Evolutionary conservation across 1,140 invertebrate genomes (phyloP).

Genomic region (Harpegnathos saltator): DNA sequence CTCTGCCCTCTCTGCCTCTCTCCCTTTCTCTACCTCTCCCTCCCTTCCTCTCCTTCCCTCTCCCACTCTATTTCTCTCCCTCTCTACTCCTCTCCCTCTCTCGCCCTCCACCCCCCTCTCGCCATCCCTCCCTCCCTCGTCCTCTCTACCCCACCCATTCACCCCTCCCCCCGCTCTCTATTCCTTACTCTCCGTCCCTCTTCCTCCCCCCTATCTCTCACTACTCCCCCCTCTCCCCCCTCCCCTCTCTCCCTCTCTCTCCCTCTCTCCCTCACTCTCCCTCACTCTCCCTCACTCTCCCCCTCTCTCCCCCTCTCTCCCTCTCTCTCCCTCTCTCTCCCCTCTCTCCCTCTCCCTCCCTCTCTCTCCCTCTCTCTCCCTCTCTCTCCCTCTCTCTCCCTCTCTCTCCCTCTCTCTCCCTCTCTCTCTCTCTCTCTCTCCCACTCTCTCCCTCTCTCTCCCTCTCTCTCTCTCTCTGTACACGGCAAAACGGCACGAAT

Average conservation of each 20-base stretch:
- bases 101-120: conserved; percentile 63
- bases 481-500: conserved; percentile 34
- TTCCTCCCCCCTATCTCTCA: conserved; percentile 61
- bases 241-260: conserved; percentile 60
- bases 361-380: conserved; percentile 62
- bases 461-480: conserved; percentile 23
- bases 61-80: conserved; percentile 12
- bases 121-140: conserved; percentile 56
- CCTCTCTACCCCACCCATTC: conserved; percentile 56
- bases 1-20: not conserved
- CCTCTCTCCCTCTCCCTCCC: conserved; percentile 54
- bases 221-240: conserved; percentile 58
- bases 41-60: conserved; percentile 17
- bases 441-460: too few relatives aligned
- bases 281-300: conserved; percentile 60
- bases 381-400: conserved; percentile 62
- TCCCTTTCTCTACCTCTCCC: not conserved
- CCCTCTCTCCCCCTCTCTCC: conserved; percentile 58
- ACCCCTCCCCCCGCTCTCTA: too few relatives aligned
- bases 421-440: conserved; percentile 63
- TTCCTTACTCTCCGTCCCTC: conserved; percentile 57
- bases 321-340: conserved; percentile 62
- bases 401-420: conserved; percentile 57
- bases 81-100: conserved; percentile 45
- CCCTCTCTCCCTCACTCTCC: conserved; percentile 61